Base-by-base conservation (phyloP, 2,113 vertebrate species). In the Orientallactaga bullata region DNA sequence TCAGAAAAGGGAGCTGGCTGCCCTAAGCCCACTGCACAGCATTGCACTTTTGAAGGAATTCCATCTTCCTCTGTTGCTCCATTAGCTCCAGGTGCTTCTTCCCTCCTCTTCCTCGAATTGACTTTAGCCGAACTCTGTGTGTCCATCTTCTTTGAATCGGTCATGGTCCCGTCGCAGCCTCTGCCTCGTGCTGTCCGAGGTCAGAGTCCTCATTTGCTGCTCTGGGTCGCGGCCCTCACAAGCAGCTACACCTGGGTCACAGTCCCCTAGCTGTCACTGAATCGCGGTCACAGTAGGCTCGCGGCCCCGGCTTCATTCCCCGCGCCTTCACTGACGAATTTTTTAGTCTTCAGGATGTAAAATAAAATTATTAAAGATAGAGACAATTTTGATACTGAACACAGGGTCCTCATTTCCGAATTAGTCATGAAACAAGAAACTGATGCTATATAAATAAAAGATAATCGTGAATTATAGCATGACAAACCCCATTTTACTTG, bases 1-100 rank as follows among this genome's bases (percentile, higher is more conserved):
- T 99, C 99, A 74, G 99, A 99, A 92, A 99, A 99, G 0, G 99
- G 99, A 71, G 99, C 99, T 0, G 99, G 99, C 65, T 99, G 97
- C 96, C 97, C 98, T 97, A 99, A 97, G 3, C 99, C 99, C 99
- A 99, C 96, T 76, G 99, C 99, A 81, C 96, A 98, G 51, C 99
- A 98, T 60, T 98, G 97, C 89, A 99, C 98, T 98, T 99, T 99
- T 71, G 97, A 96, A 73, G 98, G 98, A 93, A 98, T 97, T 89
- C 98, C 98, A 37, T 98, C 98, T 35, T 99, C 98, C 77, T 99
- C 99, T 0, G 98, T 84, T 3, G 99, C 99, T 61, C 99, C 98
- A 13, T 99, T 99, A 94, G 99, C 98, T 71, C 98, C 98, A 16
- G 94, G 89, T 61, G 85, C 96, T 61, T 99, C 99, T 98, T 99